A percentile compares a stretch with the other conserved stretches of the same genome.
Evolutionary conservation across 1,140 invertebrate species (phyloP).

Genomic region (Drosophila oshimai): DNA sequence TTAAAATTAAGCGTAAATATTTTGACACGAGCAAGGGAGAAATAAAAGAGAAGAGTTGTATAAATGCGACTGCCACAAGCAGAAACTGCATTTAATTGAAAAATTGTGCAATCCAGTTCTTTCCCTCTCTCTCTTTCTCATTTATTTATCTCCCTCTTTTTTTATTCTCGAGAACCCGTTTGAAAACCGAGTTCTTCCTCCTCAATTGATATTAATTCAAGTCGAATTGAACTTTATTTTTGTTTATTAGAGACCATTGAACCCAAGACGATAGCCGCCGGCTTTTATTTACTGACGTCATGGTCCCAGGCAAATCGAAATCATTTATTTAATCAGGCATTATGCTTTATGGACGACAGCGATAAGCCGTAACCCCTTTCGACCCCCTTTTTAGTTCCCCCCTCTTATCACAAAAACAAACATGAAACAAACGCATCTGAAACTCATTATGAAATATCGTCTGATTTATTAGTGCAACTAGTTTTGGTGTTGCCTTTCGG

Average conservation of each 20-base stretch:
- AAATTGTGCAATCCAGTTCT: constrained; percentile 48
- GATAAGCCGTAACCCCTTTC: constrained; percentile 19
- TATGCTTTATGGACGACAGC: constrained; percentile 28
- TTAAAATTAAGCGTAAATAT: constrained; percentile 78
- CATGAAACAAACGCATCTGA: constrained; percentile 30
- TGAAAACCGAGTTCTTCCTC: constrained; percentile 7
- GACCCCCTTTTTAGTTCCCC: too few relatives aligned
- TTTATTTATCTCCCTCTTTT: neutral
- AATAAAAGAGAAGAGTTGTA: constrained; percentile 25
- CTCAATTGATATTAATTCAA: constrained; percentile 80
- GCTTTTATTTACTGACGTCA: constrained; percentile 16
- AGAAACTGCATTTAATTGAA: constrained; percentile 62
- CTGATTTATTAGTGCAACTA: constrained; percentile 37
- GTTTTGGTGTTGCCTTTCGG: constrained; percentile 28
- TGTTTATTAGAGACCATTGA: constrained; percentile 71
- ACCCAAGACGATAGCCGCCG: constrained; percentile 32
- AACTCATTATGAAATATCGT: constrained; percentile 15
- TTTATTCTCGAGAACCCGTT: constrained; percentile 21
- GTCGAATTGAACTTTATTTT: constrained; percentile 72
- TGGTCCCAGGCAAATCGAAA: constrained; percentile 5
- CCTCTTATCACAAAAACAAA: constrained; percentile 7
- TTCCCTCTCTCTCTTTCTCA: neutral
- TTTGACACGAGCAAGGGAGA: constrained; percentile 50
- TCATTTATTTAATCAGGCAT: constrained; percentile 54
- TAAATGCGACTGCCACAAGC: constrained; percentile 18